Percentiles rank a stretch among this genome's conserved stretches.
Evolutionary conservation across 2,888 invertebrate genomes (phyloP).

Genomic region (Mylabris sibirica): DNA sequence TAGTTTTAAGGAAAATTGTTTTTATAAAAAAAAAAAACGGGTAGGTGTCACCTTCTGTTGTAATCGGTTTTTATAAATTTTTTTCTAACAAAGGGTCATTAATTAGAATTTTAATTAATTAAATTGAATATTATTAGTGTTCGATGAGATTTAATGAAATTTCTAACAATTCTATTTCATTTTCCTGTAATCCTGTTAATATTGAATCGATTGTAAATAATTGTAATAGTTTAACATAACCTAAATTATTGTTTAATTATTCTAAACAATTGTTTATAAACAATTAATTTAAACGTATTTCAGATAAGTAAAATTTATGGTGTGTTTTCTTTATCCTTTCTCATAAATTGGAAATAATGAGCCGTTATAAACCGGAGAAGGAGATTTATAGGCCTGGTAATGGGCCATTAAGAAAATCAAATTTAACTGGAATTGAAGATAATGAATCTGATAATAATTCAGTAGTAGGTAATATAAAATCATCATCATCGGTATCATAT

Average conservation of each 20-base stretch:
- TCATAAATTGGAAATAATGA: conserved; percentile 54
- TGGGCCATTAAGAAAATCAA: conserved; percentile 75
- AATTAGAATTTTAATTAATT: neutral
- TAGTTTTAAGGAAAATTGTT: neutral
- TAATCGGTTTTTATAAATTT: conserved; percentile 23
- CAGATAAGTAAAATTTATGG: too few relatives aligned
- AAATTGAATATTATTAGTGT: neutral
- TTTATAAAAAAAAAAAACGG: conserved; percentile 40
- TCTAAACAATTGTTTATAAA: too few relatives aligned
- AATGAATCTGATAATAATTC: conserved; percentile 61
- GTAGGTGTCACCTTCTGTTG: conserved; percentile 49
- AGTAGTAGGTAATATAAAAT: conserved; percentile 34
- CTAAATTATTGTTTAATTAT: conserved; percentile 23
- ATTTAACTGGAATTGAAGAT: conserved; percentile 66
- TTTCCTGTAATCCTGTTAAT: neutral
- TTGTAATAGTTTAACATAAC: conserved; percentile 38
- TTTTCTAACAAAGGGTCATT: neutral
- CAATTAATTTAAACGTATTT: too few relatives aligned
- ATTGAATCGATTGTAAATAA: neutral
- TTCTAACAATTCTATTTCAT: neutral
- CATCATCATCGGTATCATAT: neutral
- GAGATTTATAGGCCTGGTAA: conserved; percentile 79
- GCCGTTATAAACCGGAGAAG: conserved; percentile 72
- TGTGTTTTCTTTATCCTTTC: too few relatives aligned
- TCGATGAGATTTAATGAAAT: neutral